Conservation (phyloP, 2,797 vertebrate species). For the Amblyraja radiata region DNA sequence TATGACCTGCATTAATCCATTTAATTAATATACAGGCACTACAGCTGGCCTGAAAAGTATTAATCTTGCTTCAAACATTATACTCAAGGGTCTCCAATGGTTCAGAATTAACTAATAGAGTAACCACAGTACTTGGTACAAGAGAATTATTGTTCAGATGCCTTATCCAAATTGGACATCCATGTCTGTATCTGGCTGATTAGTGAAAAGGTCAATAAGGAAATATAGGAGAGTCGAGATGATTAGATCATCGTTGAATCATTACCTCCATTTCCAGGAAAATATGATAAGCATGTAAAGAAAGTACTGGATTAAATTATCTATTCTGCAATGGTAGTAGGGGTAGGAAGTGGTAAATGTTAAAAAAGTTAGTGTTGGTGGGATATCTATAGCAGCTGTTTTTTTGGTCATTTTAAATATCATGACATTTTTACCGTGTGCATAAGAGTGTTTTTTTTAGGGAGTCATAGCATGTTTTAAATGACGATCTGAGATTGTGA, state of each 20-base stretch:
- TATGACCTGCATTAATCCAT: neutral
- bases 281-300: neutral
- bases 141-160: neutral
- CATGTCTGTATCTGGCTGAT: conserved; percentile 19
- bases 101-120: conserved; percentile 4
- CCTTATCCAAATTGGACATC: conserved; percentile 2
- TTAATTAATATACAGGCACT: neutral
- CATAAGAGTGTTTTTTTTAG: neutral
- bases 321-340: neutral
- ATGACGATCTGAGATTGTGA: neutral
- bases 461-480: neutral
- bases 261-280: neutral
- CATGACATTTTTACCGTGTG: neutral
- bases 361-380: too few relatives aligned
- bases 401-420: neutral
- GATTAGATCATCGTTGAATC: neutral
- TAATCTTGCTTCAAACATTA: neutral
- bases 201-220: conserved; percentile 30
- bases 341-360: neutral
- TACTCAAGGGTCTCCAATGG: conserved; percentile 22
- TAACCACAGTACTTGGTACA: conserved; percentile 24
- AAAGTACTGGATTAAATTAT: neutral
- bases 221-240: neutral
- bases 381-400: neutral
- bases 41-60: conserved; percentile 7